Conservation (phyloP, 2,888 invertebrate genomes). For the Galeopsomyia nigrocyanea region DNA sequence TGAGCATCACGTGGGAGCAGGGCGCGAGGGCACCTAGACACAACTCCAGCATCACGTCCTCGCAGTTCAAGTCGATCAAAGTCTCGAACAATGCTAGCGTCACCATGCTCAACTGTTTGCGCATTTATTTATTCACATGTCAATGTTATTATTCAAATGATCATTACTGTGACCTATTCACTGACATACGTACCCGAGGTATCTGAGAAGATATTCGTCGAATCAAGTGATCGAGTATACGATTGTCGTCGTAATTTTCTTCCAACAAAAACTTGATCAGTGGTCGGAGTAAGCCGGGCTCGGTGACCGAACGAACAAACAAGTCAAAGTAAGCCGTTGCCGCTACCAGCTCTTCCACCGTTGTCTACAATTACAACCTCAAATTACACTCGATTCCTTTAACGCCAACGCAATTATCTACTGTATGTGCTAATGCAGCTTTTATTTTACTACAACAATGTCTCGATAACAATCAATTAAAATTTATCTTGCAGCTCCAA, state of each 20-base stretch:
- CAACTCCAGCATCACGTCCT: conserved; percentile 95
- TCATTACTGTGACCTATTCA: no score
- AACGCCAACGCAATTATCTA: background rate
- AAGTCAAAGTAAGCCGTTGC: conserved; percentile 95
- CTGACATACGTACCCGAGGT: conserved; percentile 75
- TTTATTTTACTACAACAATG: no score
- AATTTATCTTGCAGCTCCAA: no score
- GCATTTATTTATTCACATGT: conserved; percentile 20
- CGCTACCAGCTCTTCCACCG: conserved; percentile 89
- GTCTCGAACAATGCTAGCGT: conserved; percentile 93
- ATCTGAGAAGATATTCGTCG: conserved; percentile 78
- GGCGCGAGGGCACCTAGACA: conserved; percentile 88
- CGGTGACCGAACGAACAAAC: conserved; percentile 87
- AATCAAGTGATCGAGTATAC: conserved; percentile 86
- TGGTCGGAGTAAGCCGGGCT: conserved; percentile 85
- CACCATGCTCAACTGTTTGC: conserved; percentile 82
- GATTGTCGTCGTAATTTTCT: conserved; percentile 86
- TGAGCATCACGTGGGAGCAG: conserved; percentile 84
- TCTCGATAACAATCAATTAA: no score
- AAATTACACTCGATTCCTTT: background rate
- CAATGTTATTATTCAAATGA: no score
- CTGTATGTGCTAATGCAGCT: no score
- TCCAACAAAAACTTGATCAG: conserved; percentile 88
- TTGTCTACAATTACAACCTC: conserved; percentile 76
- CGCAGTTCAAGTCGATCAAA: conserved; percentile 91